Base-by-base conservation (phyloP, 1,140 invertebrate genomes). In the Formica exsecta region DNA sequence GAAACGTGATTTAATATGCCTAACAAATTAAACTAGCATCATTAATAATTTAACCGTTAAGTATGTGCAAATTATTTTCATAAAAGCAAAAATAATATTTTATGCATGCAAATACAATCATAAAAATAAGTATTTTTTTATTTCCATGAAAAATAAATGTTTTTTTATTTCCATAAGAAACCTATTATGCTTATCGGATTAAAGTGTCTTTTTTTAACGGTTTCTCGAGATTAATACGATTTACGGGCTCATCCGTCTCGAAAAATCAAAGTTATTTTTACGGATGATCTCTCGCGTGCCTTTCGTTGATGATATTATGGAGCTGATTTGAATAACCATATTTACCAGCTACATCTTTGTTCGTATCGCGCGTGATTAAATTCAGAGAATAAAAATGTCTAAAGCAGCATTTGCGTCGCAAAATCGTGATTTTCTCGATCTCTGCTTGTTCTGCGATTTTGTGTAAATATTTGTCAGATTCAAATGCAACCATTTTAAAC, bases 311-410 rank as follows among this genome's bases (percentile, higher is more conserved):
- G 79, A 73, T 83, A 83, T n/a, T 74, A 74, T 48, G 61, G 29
- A 74, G 54, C 57, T 80, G 68, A 83, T 83, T 83, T 83, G 68
- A 73, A 83, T 83, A 74, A 83, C 8, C 79, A 83, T 83, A 83
- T 83, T 83, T 83, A 29, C 38, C 16, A 32, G 54, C 62, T 61
- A 74, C 79, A 74, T 32, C 41, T 59, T 8, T 13, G 22, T 74
- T 9, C 9, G 62, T 22, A 68, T 3, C 25, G 16, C 51, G 32
- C 29, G 44, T 19, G 38, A 83, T 73, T 70, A 38, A 68, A 68
- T 66, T 54, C 25, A 54, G 16, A 79, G n/a, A 51, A 79, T 48
- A 66, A 38, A 32, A 29, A 79, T 13, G 38, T 38, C 32, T 32
- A 59, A 32, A 19, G 36, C 65, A 29, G 41, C 11, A 36, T 36